Base-by-base conservation (phyloP, 2,888 invertebrate genomes). In the Pandemis cinnamomeana region DNA sequence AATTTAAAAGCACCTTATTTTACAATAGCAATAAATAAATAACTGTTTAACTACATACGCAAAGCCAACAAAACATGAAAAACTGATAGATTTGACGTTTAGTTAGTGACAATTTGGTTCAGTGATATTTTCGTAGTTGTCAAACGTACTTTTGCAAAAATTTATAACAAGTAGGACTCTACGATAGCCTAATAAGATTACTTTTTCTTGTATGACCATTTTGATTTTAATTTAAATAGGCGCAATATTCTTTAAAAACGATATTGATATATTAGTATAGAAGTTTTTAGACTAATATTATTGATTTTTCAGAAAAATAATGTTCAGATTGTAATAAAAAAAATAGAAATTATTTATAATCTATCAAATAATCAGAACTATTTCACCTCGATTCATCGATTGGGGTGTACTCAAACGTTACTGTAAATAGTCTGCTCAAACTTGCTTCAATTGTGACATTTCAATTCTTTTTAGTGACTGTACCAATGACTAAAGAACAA, bases 11-110 rank as follows among this genome's bases (percentile, higher is more conserved):
- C 78, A 73, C 70, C 66, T 62, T 8, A 44, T 6, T 11, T 11
- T 36, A 70, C 48, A 53, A 13, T 36, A 7, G 8, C 58, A 53
- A 13, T 11, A n/a, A 46, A 61, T 66, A 66, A 58, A 67, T 13
- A 11, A 10, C 11, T 10, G 4, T 58, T 64, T 6, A 51, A 51
- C 55, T 53, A 44, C 27, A 27, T 70, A 7, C 42, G 8, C 13
- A 66, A 66, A 74, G 60, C 60, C 53, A 74, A 74, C 61, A 77
- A 75, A 71, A 77, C 71, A 75, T 71, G 55, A 36, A 53, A 69
- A 75, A 58, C 53, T 42, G 44, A 69, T 41, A 46, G 20, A 36
- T 36, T 75, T 77, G 75, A 72, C 77, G 58, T 77, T 77, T 62
- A 61, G 46, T 55, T n/a, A 27, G 27, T 27, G 58, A 58, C 58